Evolutionary conservation across 2,113 vertebrate species (phyloP).

Genomic region (Apodemus speciosus): DNA sequence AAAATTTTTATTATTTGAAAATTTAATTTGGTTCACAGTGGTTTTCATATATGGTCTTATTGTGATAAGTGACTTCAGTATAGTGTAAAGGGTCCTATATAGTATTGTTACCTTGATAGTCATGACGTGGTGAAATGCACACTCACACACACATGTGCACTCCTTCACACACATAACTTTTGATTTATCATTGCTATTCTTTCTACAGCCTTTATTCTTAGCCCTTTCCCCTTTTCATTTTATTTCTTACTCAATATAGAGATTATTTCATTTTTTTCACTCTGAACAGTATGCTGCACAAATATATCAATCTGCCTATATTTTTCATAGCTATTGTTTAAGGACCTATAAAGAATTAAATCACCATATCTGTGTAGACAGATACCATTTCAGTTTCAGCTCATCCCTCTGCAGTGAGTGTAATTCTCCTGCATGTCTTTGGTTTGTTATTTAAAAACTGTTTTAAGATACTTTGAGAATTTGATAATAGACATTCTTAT

Average conservation of each 20-base stretch:
- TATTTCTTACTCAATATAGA: not conserved
- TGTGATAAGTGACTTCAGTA: not conserved
- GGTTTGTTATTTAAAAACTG: not conserved
- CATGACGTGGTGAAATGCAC: not conserved
- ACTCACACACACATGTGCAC: not conserved
- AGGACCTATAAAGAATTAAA: slow-evolving; percentile 32
- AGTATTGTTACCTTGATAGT: not conserved
- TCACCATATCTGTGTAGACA: not conserved
- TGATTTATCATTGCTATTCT: not conserved
- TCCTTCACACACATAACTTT: not conserved
- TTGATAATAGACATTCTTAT: not conserved
- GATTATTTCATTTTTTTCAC: not conserved
- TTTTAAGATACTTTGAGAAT: slow-evolving; percentile 43
- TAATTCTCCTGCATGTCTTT: not conserved
- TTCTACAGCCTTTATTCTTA: not conserved
- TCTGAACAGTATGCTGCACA: not conserved
- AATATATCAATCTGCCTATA: not conserved
- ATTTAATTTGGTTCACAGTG: not conserved
- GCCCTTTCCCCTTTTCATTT: not conserved
- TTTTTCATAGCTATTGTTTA: not conserved
- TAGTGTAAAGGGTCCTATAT: not conserved
- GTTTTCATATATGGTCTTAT: not conserved
- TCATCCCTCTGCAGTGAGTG: not conserved
- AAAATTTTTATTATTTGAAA: not conserved
- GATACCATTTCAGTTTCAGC: not conserved